Evolutionary conservation across 2,797 vertebrate genomes (phyloP).

Genomic region (Sarcophilus harrisii): DNA sequence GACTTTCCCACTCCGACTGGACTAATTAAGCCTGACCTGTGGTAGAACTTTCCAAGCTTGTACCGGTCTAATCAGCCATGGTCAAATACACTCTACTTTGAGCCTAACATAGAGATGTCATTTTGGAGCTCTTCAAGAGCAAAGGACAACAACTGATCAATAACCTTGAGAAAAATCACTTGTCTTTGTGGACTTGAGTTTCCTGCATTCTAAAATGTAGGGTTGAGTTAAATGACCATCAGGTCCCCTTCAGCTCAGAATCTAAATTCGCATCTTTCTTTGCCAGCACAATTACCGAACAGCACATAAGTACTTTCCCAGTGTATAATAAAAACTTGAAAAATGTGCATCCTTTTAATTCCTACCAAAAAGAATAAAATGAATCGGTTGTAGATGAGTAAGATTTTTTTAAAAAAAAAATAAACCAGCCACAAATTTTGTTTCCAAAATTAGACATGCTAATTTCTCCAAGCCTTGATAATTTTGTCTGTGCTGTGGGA

Average conservation of each 20-base stretch:
- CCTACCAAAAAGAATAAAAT: constrained; percentile 70
- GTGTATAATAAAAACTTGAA: constrained; percentile 73
- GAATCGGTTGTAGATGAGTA: constrained; percentile 62
- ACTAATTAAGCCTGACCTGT: neutral
- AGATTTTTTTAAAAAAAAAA: constrained; percentile 41
- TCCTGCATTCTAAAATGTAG: neutral
- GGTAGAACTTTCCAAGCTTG: neutral
- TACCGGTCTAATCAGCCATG: neutral
- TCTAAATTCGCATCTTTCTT: constrained; percentile 55
- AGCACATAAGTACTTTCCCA: constrained; percentile 68
- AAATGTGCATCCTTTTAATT: constrained; percentile 76
- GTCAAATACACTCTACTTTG: neutral
- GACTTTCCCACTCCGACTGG: neutral
- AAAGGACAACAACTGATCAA: neutral
- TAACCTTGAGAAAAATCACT: neutral
- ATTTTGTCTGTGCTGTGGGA: constrained; percentile 48
- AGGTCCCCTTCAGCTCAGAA: neutral
- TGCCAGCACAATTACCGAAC: constrained; percentile 41
- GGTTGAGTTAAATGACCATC: neutral
- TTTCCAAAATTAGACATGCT: constrained; percentile 57
- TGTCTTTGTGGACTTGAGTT: neutral
- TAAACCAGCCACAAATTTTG: constrained; percentile 25
- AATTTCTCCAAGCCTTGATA: constrained; percentile 50
- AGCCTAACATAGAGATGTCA: neutral
- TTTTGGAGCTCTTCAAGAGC: neutral